Conservation (phyloP, 2,113 vertebrate species). For the Pelmatolapia mariae region DNA sequence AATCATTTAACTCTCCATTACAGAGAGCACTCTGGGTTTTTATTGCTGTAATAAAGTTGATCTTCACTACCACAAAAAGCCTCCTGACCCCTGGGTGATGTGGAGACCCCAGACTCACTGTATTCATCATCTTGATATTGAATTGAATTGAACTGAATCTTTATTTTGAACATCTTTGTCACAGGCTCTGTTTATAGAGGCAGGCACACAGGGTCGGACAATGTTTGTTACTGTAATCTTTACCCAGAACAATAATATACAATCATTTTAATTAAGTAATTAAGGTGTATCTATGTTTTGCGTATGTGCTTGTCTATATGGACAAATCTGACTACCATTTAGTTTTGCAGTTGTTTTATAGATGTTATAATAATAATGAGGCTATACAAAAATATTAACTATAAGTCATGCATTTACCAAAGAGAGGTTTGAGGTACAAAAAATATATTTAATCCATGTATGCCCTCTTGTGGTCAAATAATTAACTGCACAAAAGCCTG, state of each 20-base stretch:
- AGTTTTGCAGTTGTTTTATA: not conserved
- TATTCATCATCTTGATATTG: conserved; percentile 41
- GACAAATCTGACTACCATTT: not conserved
- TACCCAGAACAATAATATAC: not conserved
- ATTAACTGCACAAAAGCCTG: not conserved
- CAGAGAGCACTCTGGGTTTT: conserved; percentile 72
- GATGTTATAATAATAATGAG: not conserved
- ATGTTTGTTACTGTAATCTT: not conserved
- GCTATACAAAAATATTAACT: not conserved
- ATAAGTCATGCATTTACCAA: not conserved
- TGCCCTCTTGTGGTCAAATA: conserved; percentile 48
- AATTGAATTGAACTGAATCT: not conserved
- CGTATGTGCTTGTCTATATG: not conserved
- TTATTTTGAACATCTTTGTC: not conserved
- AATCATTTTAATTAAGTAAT: not conserved
- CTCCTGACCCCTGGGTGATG: conserved; percentile 53
- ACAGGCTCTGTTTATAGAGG: not conserved
- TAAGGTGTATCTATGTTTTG: not conserved
- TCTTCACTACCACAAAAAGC: conserved; percentile 68
- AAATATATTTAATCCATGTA: not conserved
- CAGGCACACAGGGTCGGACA: not conserved
- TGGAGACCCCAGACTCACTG: conserved; percentile 2
- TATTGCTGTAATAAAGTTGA: conserved; percentile 76
- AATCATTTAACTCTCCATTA: conserved; percentile 78
- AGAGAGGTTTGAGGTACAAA: not conserved